Base-by-base conservation (phyloP, 2,888 invertebrate genomes). In the Drosophila putrida region DNA sequence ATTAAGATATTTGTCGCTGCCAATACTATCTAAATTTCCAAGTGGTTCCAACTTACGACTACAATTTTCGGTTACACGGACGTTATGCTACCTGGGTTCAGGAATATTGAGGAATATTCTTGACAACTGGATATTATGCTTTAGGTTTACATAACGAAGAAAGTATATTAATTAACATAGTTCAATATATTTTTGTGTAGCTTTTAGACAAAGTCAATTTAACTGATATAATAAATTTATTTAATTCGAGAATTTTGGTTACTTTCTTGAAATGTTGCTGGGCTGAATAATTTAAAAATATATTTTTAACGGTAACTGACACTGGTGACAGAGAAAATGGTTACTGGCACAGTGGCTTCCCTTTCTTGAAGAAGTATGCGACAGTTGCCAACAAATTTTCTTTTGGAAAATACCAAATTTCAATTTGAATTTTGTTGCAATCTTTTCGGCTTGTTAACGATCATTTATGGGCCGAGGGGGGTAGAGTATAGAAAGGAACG, bases 361-460 rank as follows among this genome's bases (percentile, higher is more conserved):
- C n/a, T 41, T 49, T 58, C 35, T n/a, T 46, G 28, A 20, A 47
- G 11, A 72, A 72, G 47, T 57, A 13, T 71, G 71, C 49, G 62
- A 72, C 67, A 75, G 59, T 72, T 75, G 57, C 44, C 39, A 77
- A 57, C 54, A 71, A 78, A 58, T 63, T 67, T 71, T 51, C 60
- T 46, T 53, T 61, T 66, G 43, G 33, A 47, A 64, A 59, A 65
- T 76, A 43, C 53, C 44, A 51, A 67, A 79, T 78, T 88, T 79
- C 77, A 82, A 85, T 85, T 84, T 81, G 64, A 82, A 85, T 82
- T 88, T 82, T 71, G 85, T 66, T 70, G 80, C 80, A 87, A 84
- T 82, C 77, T 83, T 86, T 78, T 77, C 55, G 70, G 77, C 71
- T 85, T 82, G 88, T 81, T 84, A 77, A 74, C 74, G 74, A 69